Percentiles rank a stretch among this genome's conserved stretches.
Conservation (phyloP, 2,888 invertebrate genomes). For the Caenorhabditis panamensis region DNA sequence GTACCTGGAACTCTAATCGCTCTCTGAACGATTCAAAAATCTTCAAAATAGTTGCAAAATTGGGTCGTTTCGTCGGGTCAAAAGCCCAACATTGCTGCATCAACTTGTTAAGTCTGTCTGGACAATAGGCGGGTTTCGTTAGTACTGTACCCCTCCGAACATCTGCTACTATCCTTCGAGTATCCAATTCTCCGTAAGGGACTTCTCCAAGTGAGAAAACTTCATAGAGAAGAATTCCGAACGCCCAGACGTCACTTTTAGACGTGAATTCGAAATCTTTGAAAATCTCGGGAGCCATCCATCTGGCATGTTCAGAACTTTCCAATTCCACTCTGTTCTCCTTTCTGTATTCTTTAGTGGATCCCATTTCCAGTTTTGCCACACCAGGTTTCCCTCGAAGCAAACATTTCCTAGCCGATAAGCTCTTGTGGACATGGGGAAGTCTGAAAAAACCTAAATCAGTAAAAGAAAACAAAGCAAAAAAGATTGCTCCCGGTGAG, state of each 20-base stretch:
- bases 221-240: conserved; percentile 91
- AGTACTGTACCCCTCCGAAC: conserved; percentile 86
- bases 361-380: conserved; percentile 47
- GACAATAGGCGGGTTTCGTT: conserved; percentile 87
- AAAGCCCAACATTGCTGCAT: conserved; percentile 70
- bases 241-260: conserved; percentile 94
- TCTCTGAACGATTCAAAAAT: conserved; percentile 74
- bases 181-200: conserved; percentile 94
- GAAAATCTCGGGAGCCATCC: conserved; percentile 98
- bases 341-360: conserved; percentile 13
- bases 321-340: conserved; percentile 31
- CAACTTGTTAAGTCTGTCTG: conserved; percentile 84
- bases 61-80: conserved; percentile 69
- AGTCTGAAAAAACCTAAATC: no score
- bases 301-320: conserved; percentile 83
- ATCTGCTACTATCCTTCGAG: conserved; percentile 81
- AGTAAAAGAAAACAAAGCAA: no score
- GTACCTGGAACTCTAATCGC: conserved; percentile 70
- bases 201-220: conserved; percentile 95
- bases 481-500: conserved; percentile 85
- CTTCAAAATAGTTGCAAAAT: conserved; percentile 64
- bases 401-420: conserved; percentile 48
- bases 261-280: conserved; percentile 96
- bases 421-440: conserved; percentile 51
- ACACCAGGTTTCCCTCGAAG: conserved; percentile 24